Evolutionary conservation across 2,113 vertebrate species (phyloP).

Genomic region (Rhea pennata): DNA sequence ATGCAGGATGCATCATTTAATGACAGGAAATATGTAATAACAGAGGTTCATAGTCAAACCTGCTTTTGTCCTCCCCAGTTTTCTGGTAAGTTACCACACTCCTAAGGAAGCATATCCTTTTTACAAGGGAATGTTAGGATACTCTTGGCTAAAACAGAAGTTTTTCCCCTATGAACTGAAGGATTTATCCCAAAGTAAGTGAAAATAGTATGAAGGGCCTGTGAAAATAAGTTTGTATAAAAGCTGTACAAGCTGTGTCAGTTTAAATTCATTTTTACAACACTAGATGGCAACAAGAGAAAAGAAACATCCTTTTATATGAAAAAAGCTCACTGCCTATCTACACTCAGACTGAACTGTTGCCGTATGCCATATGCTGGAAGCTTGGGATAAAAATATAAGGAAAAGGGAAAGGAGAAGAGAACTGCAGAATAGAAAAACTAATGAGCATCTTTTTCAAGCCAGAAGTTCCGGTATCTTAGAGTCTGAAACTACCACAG

Average conservation of each 20-base stretch:
- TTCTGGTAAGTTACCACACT: not conserved
- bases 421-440: not conserved
- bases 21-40: not conserved
- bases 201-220: not conserved
- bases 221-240: not conserved
- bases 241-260: not conserved
- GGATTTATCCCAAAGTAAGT: not conserved
- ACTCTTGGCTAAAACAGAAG: not conserved
- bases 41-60: not conserved
- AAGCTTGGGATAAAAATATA: not conserved
- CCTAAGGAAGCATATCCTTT: not conserved
- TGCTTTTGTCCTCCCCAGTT: not conserved
- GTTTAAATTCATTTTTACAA: constrained; percentile 16
- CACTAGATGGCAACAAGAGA: constrained; percentile 58
- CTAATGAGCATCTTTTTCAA: not conserved
- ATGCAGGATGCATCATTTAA: not conserved
- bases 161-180: not conserved
- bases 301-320: not conserved
- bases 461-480: not conserved
- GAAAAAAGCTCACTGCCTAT: rapidly evolving
- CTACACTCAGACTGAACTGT: not conserved
- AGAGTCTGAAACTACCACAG: not conserved
- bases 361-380: not conserved
- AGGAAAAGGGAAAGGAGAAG: not conserved
- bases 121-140: not conserved